Evolutionary conservation across 2,797 vertebrate species (phyloP).

Genomic region (Sitta carolinensis): DNA sequence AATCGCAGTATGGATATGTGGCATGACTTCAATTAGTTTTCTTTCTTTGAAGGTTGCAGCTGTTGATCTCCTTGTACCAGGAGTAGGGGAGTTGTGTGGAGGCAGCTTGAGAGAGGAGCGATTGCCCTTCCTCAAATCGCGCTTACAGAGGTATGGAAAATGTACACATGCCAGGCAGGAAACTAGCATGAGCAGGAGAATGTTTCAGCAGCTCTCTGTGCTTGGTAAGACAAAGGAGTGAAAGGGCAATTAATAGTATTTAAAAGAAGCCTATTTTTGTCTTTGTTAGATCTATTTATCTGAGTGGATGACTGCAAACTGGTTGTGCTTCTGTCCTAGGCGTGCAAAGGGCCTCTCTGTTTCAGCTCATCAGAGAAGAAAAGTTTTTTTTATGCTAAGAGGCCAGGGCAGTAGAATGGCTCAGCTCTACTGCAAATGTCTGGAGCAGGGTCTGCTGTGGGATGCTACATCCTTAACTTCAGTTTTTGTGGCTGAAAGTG

Average conservation of each 20-base stretch:
- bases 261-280: not conserved
- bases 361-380: not conserved
- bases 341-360: not conserved
- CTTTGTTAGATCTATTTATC: not conserved
- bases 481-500: not conserved
- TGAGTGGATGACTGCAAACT: not conserved
- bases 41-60: constrained; percentile 85
- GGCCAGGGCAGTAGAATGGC: not conserved
- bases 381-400: not conserved
- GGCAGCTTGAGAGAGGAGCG: constrained; percentile 95
- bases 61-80: constrained; percentile 93
- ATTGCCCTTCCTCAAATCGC: constrained; percentile 80
- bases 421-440: not conserved
- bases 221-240: not conserved
- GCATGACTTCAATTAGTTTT: not conserved
- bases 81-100: constrained; percentile 93
- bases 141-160: constrained; percentile 81
- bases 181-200: not conserved
- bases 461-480: not conserved
- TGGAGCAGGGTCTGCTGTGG: not conserved
- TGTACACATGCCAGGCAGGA: not conserved
- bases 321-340: not conserved
- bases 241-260: not conserved
- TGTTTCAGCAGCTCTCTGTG: not conserved
- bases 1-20: not conserved